A percentile compares a stretch with the other conserved stretches of the same genome.
Evolutionary conservation across 2,797 vertebrate genomes (phyloP).

Genomic region (Onychomys arenicola): DNA sequence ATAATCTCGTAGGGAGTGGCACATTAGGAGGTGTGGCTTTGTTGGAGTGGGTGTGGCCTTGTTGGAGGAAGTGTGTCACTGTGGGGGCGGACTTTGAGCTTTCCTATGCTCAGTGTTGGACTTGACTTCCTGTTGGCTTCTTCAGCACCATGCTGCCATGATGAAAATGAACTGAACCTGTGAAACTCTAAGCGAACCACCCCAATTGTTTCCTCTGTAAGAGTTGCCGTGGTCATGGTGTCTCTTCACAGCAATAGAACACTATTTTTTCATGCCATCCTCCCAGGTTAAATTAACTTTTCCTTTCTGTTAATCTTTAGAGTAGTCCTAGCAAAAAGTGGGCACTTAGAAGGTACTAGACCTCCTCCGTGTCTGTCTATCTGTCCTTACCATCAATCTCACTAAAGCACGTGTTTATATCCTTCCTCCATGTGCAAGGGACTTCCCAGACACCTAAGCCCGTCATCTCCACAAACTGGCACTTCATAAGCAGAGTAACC

Average conservation of each 20-base stretch:
- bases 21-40: not conserved
- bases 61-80: not conserved
- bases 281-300: constrained; percentile 1
- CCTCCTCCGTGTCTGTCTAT: not conserved
- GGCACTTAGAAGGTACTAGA: not conserved
- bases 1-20: not conserved
- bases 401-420: not conserved
- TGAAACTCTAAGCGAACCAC: not conserved
- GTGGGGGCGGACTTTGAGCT: not conserved
- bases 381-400: not conserved
- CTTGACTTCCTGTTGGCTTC: not conserved
- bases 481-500: not conserved
- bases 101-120: not conserved
- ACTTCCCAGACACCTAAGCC: not conserved
- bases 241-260: not conserved
- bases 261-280: not conserved
- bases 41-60: not conserved
- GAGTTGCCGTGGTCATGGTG: not conserved
- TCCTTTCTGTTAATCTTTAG: not conserved
- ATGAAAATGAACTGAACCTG: not conserved
- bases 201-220: not conserved
- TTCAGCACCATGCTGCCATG: not conserved
- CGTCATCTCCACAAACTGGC: not conserved
- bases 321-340: not conserved
- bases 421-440: not conserved